A percentile compares a stretch with the other conserved stretches of the same genome.
Conservation (phyloP, 2,113 vertebrate species). For the Phalacrocorax aristotelis region DNA sequence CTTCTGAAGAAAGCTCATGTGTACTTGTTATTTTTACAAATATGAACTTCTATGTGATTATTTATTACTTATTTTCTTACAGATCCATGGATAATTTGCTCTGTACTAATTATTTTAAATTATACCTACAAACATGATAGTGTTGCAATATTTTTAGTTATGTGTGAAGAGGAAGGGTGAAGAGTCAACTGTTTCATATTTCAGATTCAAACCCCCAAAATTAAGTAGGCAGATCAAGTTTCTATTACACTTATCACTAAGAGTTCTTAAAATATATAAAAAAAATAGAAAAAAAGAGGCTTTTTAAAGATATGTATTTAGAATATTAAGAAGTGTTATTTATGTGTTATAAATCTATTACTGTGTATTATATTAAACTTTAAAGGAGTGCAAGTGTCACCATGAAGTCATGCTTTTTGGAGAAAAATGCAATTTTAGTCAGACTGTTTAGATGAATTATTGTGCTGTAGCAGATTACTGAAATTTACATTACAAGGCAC, state of each 20-base stretch:
- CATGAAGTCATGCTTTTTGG: not conserved
- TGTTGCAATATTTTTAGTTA: not conserved
- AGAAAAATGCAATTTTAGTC: not conserved
- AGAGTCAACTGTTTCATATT: not conserved
- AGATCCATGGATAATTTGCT: not conserved
- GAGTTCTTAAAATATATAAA: not conserved
- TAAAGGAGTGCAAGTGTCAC: not conserved
- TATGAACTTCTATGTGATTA: not conserved
- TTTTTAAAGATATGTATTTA: not conserved
- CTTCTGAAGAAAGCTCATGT: not conserved
- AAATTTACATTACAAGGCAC: not conserved
- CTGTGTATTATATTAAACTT: not conserved
- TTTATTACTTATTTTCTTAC: not conserved
- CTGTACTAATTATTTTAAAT: not conserved
- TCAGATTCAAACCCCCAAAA: not conserved
- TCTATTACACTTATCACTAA: not conserved
- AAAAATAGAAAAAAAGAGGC: fast-evolving
- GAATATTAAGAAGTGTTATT: not conserved
- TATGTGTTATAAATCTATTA: not conserved
- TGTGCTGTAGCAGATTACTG: not conserved
- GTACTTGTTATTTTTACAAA: not conserved
- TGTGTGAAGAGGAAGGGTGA: not conserved
- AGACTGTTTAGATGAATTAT: not conserved
- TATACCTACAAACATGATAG: not conserved
- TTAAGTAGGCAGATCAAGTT: not conserved